Base-by-base conservation (phyloP, 2,888 invertebrate species). In the Neria commutata region DNA sequence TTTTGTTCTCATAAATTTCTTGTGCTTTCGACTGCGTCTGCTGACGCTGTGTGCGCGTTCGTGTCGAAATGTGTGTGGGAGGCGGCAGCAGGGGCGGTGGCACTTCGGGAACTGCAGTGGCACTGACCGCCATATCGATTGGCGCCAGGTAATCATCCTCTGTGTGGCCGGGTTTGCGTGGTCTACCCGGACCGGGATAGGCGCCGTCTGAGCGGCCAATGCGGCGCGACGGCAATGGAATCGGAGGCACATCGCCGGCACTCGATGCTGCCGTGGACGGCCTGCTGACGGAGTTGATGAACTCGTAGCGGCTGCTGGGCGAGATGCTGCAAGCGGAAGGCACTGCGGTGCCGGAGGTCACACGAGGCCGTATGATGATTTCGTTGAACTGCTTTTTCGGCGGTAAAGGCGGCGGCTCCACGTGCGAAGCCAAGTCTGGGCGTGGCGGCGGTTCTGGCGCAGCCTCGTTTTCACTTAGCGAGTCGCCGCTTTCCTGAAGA, bases 131-230 rank as follows among this genome's bases (percentile, higher is more conserved):
- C 25, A 70, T 67, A 23, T 85, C 83, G 63, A 88, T 84, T 0
- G 90, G 90, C 16, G 88, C 86, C 60, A 90, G 79, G 80, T 91
- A 91, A 74, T 89, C 89, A 72, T 89, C 89, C 60, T 88, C 89
- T 25, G 85, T 85, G 54, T 78, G 85, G 62, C 85, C 85, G 40
- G 84, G 85, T 47, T 86, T 85, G 0, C 85, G 84, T 0, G 60
- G 86, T 79, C 81, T 84, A 73, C 70, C 79, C 68, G 76, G 84
- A 70, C 79, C 86, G 64, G 80, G 78, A 61, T 82, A 84, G 56
- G 80, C 83, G 19, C 82, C 81, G 56, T 85, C 84, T 0, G 84
- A 83, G 59, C 85, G 85, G 1, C 79, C 80, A 5, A 82, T 74
- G 10, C 80, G 78, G 1, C 88, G 78, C 11, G 85, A 85, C 33